These are phyloP conservation scores for Lasiurus cinereus DNA, from an alignment of 2,113 vertebrate species.

Conservation along the genomic window DNA sequence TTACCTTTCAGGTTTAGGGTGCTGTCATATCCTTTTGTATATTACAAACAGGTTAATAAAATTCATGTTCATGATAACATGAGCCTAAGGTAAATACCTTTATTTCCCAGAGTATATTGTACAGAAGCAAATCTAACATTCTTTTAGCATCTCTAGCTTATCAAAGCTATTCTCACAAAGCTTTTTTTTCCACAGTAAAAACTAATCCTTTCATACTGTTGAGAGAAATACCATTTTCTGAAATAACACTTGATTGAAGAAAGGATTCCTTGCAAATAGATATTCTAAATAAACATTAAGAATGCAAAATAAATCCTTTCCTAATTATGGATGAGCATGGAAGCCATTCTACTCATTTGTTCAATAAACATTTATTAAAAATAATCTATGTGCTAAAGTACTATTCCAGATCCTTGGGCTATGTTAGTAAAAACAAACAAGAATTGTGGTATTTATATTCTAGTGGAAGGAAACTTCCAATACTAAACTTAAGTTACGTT, in stretches of 20 bases:
- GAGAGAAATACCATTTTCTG: conserved; percentile 48
- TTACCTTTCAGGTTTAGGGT: background rate
- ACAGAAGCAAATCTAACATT: conserved; percentile 21
- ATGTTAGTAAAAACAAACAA: background rate
- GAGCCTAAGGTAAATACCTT: conserved; percentile 40
- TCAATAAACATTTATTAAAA: conserved; percentile 19
- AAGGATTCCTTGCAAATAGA: conserved; percentile 38
- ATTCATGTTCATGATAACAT: conserved; percentile 12
- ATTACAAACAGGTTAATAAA: conserved; percentile 56
- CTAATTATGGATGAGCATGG: background rate
- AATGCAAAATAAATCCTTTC: background rate
- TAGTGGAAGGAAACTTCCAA: background rate
- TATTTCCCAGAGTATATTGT: background rate
- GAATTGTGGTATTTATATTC: background rate
- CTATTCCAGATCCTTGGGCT: background rate
- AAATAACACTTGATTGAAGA: background rate
- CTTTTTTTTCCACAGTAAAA: background rate
- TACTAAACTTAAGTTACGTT: background rate
- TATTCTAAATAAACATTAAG: conserved; percentile 43
- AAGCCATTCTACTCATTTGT: background rate
- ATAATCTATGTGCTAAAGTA: background rate
- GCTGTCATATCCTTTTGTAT: conserved; percentile 1
- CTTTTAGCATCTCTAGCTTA: background rate
- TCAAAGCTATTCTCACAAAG: conserved; percentile 27
- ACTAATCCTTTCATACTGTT: conserved; percentile 41